These are phyloP conservation scores for Drosophila buzzatii DNA, from an alignment of 2,888 invertebrate species.

Conservation along the genomic window DNA sequence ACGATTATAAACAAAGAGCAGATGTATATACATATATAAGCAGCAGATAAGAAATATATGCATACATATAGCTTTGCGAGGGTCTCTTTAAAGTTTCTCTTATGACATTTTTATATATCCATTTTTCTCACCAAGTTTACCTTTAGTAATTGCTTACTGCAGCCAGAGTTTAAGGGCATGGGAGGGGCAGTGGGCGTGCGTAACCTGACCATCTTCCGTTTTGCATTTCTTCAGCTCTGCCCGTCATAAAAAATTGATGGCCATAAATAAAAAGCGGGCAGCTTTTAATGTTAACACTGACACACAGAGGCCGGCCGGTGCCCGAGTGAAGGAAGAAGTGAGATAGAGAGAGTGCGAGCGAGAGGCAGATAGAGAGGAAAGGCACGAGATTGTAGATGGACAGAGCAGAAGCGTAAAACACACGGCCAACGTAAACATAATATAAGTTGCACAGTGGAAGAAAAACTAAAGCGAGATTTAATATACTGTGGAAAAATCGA, in stretches of 20 bases:
- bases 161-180: not conserved
- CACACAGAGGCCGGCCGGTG: not conserved
- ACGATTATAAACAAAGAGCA: conserved; percentile 5
- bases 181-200: not conserved
- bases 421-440: conserved; percentile 39
- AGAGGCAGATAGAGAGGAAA: not conserved
- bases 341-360: not conserved
- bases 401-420: conserved; percentile 7
- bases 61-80: not conserved
- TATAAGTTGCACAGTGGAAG: conserved; percentile 47
- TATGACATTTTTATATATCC: conserved; percentile 3
- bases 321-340: not conserved
- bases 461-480: not conserved
- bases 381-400: not conserved
- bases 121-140: conserved; percentile 6
- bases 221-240: conserved; percentile 34
- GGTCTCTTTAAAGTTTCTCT: conserved; percentile 6
- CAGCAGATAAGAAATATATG: not conserved
- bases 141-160: conserved; percentile 38
- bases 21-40: not conserved
- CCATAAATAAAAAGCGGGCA: conserved; percentile 73
- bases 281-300: conserved; percentile 61
- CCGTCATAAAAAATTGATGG: conserved; percentile 76
- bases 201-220: conserved; percentile 30
- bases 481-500: no score